These are phyloP conservation scores for Drosophila nikananu DNA, from an alignment of 1,140 invertebrate genomes.

Conservation along the genomic window DNA sequence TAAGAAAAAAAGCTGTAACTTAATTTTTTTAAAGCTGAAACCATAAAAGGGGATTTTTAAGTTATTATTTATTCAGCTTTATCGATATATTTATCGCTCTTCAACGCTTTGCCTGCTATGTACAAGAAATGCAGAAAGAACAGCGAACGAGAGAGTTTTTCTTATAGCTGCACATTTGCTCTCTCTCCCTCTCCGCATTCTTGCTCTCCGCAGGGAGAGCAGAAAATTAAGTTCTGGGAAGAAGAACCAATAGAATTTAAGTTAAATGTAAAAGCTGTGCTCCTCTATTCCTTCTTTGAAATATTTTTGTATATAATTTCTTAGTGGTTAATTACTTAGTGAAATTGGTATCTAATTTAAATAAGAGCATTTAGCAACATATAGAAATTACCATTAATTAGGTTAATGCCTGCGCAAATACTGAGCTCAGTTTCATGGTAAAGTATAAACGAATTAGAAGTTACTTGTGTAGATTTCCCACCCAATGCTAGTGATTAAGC, in stretches of 20 bases:
- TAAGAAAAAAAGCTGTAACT: neutral
- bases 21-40: neutral
- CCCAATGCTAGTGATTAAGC: conserved; percentile 29
- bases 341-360: neutral
- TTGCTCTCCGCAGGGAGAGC: too few species aligned
- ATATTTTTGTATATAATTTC: neutral
- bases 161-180: neutral
- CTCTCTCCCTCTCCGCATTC: neutral
- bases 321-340: too few species aligned
- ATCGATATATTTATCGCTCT: neutral
- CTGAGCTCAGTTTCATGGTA: conserved; percentile 9
- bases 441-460: conserved; percentile 15
- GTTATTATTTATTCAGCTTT: neutral
- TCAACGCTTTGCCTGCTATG: neutral
- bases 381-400: neutral
- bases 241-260: neutral
- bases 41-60: neutral
- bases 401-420: neutral
- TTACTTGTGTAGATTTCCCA: conserved; percentile 15
- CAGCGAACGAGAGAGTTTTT: neutral
- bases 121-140: neutral
- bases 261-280: neutral
- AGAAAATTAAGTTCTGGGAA: too few species aligned
- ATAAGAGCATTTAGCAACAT: neutral
- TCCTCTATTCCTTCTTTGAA: neutral